Evolutionary conservation across 2,888 invertebrate genomes (phyloP).

Genomic region (Eupsilia transversa): DNA sequence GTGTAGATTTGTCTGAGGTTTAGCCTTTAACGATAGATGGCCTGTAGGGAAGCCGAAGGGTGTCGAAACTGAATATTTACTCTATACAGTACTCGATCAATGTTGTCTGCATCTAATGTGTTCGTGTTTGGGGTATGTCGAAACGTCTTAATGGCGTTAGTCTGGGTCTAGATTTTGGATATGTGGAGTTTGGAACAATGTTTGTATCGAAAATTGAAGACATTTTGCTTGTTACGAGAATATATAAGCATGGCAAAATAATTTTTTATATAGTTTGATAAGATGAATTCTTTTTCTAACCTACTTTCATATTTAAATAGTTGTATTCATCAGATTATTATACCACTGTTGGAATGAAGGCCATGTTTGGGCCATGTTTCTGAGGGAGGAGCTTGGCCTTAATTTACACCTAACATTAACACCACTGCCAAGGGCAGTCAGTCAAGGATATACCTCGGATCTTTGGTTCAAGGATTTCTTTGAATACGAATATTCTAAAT

Average conservation of each 20-base stretch:
- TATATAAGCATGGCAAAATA: background rate
- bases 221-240: background rate
- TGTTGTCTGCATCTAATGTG: conserved; percentile 53
- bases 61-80: conserved; percentile 70
- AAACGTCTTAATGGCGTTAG: conserved; percentile 27
- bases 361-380: background rate
- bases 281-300: background rate
- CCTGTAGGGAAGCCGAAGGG: conserved; percentile 61
- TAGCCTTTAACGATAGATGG: conserved; percentile 78
- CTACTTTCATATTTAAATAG: background rate
- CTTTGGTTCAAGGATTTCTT: background rate
- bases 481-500: background rate
- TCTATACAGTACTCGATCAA: conserved; percentile 62
- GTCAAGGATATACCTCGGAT: background rate
- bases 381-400: background rate
- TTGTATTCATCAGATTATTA: background rate
- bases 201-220: background rate
- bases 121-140: conserved; percentile 8
- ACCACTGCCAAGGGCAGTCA: background rate
- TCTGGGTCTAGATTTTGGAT: background rate
- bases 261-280: background rate
- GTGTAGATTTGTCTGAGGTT: conserved; percentile 88
- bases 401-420: background rate
- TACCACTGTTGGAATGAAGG: no score
- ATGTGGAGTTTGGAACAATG: background rate